Conservation (phyloP, 2,888 invertebrate genomes). For the Protonemura montana region DNA sequence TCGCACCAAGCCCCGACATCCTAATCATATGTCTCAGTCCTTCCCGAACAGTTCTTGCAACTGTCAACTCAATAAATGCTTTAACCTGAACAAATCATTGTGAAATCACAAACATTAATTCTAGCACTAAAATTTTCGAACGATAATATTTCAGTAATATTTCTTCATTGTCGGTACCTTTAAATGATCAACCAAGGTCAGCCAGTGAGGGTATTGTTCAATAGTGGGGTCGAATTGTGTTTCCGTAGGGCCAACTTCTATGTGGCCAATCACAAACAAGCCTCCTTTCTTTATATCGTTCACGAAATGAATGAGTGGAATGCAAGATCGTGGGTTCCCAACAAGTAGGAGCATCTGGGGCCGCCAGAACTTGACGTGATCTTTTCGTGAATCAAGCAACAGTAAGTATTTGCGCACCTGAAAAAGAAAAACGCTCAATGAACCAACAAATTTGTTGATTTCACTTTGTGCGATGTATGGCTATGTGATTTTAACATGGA, state of each 20-base stretch:
- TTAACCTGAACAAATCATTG: conserved; percentile 67
- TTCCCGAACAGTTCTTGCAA: conserved; percentile 83
- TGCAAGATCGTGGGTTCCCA: conserved; percentile 86
- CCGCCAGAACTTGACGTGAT: conserved; percentile 99
- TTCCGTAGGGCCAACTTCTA: conserved; percentile 70
- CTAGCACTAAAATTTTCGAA: background rate
- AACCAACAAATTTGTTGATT: background rate
- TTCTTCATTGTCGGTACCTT: conserved; percentile 66
- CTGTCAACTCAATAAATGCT: conserved; percentile 94
- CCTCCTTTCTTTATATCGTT: conserved; percentile 97
- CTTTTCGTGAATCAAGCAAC: conserved; percentile 92
- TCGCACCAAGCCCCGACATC: conserved; percentile 94
- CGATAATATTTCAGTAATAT: background rate
- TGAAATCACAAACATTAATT: background rate
- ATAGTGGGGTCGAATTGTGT: conserved; percentile 72
- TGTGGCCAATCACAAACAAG: conserved; percentile 87
- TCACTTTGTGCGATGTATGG: no score
- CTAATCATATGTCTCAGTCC: conserved; percentile 93
- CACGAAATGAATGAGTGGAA: conserved; percentile 94
- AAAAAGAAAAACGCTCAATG: conserved; percentile 35
- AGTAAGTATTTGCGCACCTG: conserved; percentile 94
- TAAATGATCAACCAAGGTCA: conserved; percentile 92
- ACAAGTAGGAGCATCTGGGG: conserved; percentile 95
- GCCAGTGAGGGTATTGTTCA: conserved; percentile 87
- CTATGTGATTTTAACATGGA: no score